Base-by-base conservation (phyloP, 2,797 vertebrate genomes). In the Premnoplex brunnescens region DNA sequence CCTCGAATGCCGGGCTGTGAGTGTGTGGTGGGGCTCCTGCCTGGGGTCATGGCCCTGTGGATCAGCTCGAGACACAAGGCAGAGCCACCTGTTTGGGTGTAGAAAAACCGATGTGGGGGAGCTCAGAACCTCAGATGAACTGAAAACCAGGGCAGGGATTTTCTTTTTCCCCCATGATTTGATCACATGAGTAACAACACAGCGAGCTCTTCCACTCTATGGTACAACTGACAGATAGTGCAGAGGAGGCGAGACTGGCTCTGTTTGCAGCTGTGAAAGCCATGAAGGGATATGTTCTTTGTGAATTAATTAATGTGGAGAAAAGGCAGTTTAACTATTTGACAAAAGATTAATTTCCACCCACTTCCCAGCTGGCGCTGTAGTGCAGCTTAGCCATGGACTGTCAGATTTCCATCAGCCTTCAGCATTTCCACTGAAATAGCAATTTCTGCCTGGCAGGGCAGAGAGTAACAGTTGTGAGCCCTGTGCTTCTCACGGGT, bases 311-410 rank as follows among this genome's bases (percentile, higher is more conserved):
- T 91, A 85, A 85, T 87, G 51, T 89, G 52, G 75, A 85, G 93
- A 85, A 85, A 83, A 82, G 52, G 55, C 74, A 93, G 63, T 82
- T 88, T 91, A 89, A 74, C 85, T 89, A 15, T 84, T 91, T 24
- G 44, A 95, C 73, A 78, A 73, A 94, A 90, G 77, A 94, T 88
- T 88, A 23, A 32, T 93, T 95, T 86, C 95, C 93, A 93, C 94
- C 93, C 94, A 91, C 94, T 94, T 81, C 80, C 80, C 95, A 96
- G 93, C 93, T 97, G 96, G 90, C 28, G 7, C 48, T 71, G 14
- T 14, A 36, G 48, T 32, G 15, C 2, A 6, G 59, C 67, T 93
- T 85, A 76, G 87, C 54, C 48, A 14, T 12, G 64, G 87, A 91
- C 80, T 95, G 92, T 85, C 88, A 85, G 81, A 79, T 79, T 93